Base-by-base conservation (phyloP, 2,113 vertebrate genomes). In the Chloropsis hardwickii region DNA sequence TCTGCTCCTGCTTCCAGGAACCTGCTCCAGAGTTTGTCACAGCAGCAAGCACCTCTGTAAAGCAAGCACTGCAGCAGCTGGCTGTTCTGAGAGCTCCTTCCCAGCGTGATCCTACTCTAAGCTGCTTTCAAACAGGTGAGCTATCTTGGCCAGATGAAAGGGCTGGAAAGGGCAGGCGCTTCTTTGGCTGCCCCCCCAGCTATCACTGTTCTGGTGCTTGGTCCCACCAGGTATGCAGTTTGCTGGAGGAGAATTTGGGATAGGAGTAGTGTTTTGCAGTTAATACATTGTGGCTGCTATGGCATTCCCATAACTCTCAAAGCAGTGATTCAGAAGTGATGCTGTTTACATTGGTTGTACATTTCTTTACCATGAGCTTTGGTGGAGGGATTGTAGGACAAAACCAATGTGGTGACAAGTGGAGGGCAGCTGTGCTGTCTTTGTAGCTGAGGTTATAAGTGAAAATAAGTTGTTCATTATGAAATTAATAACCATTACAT, bases 81-180 rank as follows among this genome's bases (percentile, higher is more conserved):
- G 18, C 62, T 42, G 37, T 11, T 18, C 71, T 11, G 21, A 47
- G 79, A 86, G 45, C 79, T 82, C 23, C 44, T 37, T 90, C 57
- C 62, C 31, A 3, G 40, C 31, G 25, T 1, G 0, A 16, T 62
- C 57, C 58, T 60, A 1, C 44, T 60, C 33, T 21, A 14, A 23
- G 58, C 82, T 92, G 48, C 53, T 31, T 69, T 72, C 8, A 0
- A 31, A 19, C 71, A 77, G 62, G 40, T 90, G 80, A 94, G 62
- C 58, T 14, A 1, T 33, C 39, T 50, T 5, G 10, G 60, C 21
- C 27, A 64, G n/a, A 27, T 3, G 0, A 23, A 62, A n/a, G 0
- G 1, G 1, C 48, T 51, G 58, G 11, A 33, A 27, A 54, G 50
- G 29, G 27, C 35, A 25, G 4, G 0, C 11, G 2, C 6, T 2